Percentiles rank a stretch among this genome's conserved stretches.
phyloP scores from a whole-genome alignment of 1,140 invertebrate species.

The Trachymyrmex septentrionalis region DNA sequence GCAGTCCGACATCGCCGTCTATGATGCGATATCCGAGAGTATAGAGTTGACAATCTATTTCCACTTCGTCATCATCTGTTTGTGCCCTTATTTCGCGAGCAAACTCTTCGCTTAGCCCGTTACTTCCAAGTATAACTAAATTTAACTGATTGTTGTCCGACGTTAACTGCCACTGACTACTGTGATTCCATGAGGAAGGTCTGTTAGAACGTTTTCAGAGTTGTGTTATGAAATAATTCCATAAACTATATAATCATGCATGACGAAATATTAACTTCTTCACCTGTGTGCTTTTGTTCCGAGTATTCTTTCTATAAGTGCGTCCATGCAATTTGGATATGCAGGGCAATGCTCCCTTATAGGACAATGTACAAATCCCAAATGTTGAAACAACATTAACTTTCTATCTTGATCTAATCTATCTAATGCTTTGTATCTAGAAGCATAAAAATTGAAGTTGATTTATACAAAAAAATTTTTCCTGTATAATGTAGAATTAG shows the following conservation, averaged over 20 bases:
- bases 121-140: conserved; percentile 92
- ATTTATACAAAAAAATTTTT: not conserved
- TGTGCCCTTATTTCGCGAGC: conserved; percentile 92
- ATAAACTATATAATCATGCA: not conserved
- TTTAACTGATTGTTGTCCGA: conserved; percentile 91
- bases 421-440: conserved; percentile 96
- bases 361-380: conserved; percentile 98
- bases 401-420: conserved; percentile 97
- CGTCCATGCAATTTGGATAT: conserved; percentile 96
- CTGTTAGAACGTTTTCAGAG: conserved; percentile 81
- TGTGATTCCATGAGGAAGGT: conserved; percentile 90
- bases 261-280: conserved; percentile 3
- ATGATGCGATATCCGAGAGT: conserved; percentile 94
- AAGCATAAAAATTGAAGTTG: conserved; percentile 26
- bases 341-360: conserved; percentile 97
- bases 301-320: conserved; percentile 92
- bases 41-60: conserved; percentile 94
- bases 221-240: conserved; percentile 40
- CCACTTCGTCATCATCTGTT: conserved; percentile 94
- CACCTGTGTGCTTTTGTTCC: conserved; percentile 90
- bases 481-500: too few relatives aligned
- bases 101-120: conserved; percentile 92
- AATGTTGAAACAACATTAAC: conserved; percentile 97
- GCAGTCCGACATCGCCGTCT: conserved; percentile 93
- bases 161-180: conserved; percentile 89